Conservation (phyloP, 92 coral and sea anemone species). For the Phymanthus crucifer region DNA sequence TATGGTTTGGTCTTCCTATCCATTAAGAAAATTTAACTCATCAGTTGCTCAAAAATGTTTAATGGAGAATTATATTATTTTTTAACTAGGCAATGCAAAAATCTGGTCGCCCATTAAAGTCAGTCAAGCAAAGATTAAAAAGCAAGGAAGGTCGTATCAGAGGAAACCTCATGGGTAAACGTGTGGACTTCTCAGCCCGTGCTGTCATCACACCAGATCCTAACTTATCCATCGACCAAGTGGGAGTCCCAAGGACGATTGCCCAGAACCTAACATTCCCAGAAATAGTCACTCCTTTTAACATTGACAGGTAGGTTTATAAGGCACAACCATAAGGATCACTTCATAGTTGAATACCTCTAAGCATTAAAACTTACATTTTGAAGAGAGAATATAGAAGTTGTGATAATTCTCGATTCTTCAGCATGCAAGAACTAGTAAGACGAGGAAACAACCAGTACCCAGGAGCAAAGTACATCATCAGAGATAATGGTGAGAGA, state of each 20-base stretch:
- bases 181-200: constrained; percentile 99
- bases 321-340: too few species aligned
- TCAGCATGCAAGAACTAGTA: constrained; percentile 94
- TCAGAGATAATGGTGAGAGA: constrained; percentile 97
- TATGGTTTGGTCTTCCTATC: too few species aligned
- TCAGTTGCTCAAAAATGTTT: background rate
- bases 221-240: constrained; percentile 90
- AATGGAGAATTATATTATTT: background rate
- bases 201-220: constrained; percentile 99
- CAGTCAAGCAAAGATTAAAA: constrained; percentile 94
- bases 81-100: constrained; percentile 92
- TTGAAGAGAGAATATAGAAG: background rate
- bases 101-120: constrained; percentile 97
- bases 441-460: constrained; percentile 93
- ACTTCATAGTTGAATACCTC: too few species aligned
- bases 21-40: too few species aligned
- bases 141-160: constrained; percentile 99
- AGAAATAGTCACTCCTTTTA: constrained; percentile 98
- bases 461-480: constrained; percentile 98
- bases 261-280: constrained; percentile 99
- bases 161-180: constrained; percentile 98
- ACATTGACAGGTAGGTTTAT: constrained; percentile 80
- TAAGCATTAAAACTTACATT: too few species aligned
- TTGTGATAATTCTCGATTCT: background rate
- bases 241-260: constrained; percentile 96